Evolutionary conservation across 2,113 vertebrate genomes (phyloP).

Genomic region (Ciconia maguari): DNA sequence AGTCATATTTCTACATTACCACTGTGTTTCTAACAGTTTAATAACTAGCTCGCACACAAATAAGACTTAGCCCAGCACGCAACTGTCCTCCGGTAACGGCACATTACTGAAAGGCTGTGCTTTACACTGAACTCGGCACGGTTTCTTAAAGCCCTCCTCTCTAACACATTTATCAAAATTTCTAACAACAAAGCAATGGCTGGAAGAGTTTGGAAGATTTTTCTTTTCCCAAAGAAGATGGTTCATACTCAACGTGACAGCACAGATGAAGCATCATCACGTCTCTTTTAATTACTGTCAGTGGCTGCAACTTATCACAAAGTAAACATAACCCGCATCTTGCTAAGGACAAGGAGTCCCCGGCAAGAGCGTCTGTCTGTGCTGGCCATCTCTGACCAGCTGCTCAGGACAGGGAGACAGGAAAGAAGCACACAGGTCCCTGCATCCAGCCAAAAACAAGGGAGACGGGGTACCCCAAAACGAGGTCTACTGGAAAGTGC

Average conservation of each 20-base stretch:
- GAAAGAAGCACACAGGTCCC: too few relatives aligned
- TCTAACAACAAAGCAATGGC: not conserved
- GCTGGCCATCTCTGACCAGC: not conserved
- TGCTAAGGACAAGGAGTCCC: not conserved
- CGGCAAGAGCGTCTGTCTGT: not conserved
- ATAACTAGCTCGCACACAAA: not conserved
- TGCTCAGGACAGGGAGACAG: not conserved
- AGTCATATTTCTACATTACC: not conserved
- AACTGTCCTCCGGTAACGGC: not conserved
- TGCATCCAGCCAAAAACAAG: not conserved
- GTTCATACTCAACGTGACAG: not conserved
- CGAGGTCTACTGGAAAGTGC: not conserved
- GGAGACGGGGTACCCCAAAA: not conserved
- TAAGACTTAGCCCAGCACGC: too few relatives aligned
- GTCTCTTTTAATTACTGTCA: not conserved
- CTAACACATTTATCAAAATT: not conserved
- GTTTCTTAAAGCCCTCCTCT: not conserved
- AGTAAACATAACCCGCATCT: too few relatives aligned
- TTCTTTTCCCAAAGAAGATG: not conserved
- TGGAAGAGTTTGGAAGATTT: not conserved
- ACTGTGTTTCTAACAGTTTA: not conserved
- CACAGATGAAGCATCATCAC: not conserved
- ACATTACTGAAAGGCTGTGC: rapidly evolving
- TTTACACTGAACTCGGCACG: rapidly evolving
- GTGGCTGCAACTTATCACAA: not conserved